Evolutionary conservation across 2,113 vertebrate species (phyloP).

Genomic region (Eptatretus burgeri): DNA sequence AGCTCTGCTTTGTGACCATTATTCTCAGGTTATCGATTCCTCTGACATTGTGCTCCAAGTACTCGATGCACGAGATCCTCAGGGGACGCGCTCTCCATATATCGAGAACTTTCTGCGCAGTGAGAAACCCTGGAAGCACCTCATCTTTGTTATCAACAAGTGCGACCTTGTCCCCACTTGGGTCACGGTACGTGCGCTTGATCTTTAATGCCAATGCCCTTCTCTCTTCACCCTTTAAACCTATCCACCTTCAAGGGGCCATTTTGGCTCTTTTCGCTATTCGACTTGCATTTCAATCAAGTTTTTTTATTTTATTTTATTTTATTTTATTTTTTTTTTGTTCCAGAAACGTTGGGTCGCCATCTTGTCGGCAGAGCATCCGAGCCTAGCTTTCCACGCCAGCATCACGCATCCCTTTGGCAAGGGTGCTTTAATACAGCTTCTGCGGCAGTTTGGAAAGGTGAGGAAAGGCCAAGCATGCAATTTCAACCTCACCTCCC

Average conservation of each 20-base stretch:
- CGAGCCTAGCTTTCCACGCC: constrained; percentile 77
- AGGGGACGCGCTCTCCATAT: constrained; percentile 61
- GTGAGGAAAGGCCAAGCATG: constrained; percentile 15
- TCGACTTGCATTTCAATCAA: too few relatives aligned
- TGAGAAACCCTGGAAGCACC: constrained; percentile 84
- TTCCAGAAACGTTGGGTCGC: constrained; percentile 76
- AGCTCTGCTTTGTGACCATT: background rate
- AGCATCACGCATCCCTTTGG: constrained; percentile 92
- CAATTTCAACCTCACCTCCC: too few relatives aligned
- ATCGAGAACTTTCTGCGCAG: constrained; percentile 78
- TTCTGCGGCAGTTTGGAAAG: constrained; percentile 88
- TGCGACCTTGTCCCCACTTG: constrained; percentile 87
- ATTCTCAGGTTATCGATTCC: constrained; percentile 57
- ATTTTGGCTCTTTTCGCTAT: background rate
- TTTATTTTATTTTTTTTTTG: constrained; percentile 7
- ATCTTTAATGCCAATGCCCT: constrained; percentile 10
- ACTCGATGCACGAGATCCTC: constrained; percentile 71
- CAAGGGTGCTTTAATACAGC: constrained; percentile 88
- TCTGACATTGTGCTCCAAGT: constrained; percentile 95
- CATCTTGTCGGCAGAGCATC: constrained; percentile 55
- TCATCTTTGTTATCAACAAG: constrained; percentile 90
- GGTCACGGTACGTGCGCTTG: constrained; percentile 45
- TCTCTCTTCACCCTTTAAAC: constrained; percentile 10
- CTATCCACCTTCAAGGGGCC: constrained; percentile 7
- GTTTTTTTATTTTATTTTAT: background rate